Conservation (phyloP, 2,113 vertebrate species). For the Oreochromis spilurus region DNA sequence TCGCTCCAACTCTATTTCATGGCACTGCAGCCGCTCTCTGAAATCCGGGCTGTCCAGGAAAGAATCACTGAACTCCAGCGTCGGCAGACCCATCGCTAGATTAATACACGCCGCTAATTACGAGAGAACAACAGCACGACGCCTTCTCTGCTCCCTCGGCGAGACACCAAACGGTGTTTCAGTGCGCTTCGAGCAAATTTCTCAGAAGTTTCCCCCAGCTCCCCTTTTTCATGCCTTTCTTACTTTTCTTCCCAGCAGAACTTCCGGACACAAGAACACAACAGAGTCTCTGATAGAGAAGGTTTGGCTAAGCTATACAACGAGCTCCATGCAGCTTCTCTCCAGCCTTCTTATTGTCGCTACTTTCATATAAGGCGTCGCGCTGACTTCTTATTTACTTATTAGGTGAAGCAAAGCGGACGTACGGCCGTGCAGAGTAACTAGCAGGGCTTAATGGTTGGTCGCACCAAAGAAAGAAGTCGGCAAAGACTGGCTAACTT, state of each 20-base stretch:
- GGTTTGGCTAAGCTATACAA: background rate
- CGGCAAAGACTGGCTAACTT: background rate
- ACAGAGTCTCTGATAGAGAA: background rate
- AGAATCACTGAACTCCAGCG: slow-evolving; percentile 96
- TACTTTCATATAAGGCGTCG: background rate
- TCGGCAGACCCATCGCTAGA: slow-evolving; percentile 86
- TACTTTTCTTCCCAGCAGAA: slow-evolving; percentile 23
- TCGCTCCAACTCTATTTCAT: slow-evolving; percentile 92
- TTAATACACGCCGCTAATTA: background rate
- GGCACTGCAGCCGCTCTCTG: slow-evolving; percentile 91
- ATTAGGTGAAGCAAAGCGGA: background rate
- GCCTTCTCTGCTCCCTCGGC: background rate
- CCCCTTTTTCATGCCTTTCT: slow-evolving; percentile 54
- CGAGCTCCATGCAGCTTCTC: background rate
- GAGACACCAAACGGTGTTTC: background rate
- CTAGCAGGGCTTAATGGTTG: background rate
- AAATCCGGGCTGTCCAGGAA: slow-evolving; percentile 96
- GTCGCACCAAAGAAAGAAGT: background rate
- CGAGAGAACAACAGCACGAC: background rate
- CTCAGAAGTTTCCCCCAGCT: background rate
- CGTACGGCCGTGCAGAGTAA: background rate
- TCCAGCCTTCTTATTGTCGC: background rate
- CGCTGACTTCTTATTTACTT: background rate
- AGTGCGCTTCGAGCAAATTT: background rate
- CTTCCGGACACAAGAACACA: slow-evolving; percentile 63